Evolutionary conservation across 2,888 invertebrate species (phyloP), one percentile per base, ranked within the genome.

Genomic region (Lithophane semibrunnea): DNA sequence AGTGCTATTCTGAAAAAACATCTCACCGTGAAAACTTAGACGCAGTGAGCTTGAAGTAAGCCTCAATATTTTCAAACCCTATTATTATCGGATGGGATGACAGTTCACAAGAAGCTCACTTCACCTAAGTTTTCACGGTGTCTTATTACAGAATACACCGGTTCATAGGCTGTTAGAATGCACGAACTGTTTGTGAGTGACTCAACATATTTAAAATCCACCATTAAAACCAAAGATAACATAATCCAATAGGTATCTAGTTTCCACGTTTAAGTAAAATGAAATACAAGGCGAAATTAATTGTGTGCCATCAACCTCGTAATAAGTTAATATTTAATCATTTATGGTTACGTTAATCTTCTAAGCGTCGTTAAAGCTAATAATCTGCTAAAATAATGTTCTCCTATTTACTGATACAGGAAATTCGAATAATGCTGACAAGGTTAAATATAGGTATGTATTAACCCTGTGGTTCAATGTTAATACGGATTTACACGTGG

Each of bases 251-350:
- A n/a, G n/a, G n/a, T n/a, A 18, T 16, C 0, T 49, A 49, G 16
- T 18, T 16, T 16, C 49, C 16, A 49, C 16, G 16, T 5, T 49
- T 49, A 49, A 49, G 44, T 44, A 44, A 44, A 72, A 80, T 61
- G 3, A 58, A 81, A 73, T 75, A 78, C 66, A 60, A 72, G 21
- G 60, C 18, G 13, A 24, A 63, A 80, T 75, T 77, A 76, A 86
- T 77, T 75, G 52, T 75, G 13, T 56, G 61, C 72, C 74, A 80
- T 83, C 67, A 74, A 73, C 81, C 83, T 73, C 56, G 63, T 78
- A 77, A 61, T 72, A 78, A 76, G 58, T 86, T 81, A 75, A 78
- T 83, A 77, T 78, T 84, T 76, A 78, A 77, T 82, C 65, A 83
- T 85, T 83, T 83, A 86, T 75, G 78, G 72, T 65, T 60, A 56